phyloP scores from a whole-genome alignment of 2,797 vertebrate species.

The Rhadinocentrus ornatus region DNA sequence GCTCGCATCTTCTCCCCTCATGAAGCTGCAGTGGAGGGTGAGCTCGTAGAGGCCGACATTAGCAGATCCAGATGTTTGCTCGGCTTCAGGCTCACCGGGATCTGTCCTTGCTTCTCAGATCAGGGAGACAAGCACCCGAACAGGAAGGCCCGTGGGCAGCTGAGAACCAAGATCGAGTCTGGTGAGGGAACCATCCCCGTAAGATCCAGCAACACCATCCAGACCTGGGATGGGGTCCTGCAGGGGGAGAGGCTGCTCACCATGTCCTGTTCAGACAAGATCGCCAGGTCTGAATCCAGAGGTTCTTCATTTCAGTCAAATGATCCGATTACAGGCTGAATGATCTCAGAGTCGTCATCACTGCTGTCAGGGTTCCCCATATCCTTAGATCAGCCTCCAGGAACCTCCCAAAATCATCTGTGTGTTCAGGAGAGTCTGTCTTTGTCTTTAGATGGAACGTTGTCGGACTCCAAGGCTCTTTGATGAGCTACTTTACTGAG shows the following conservation, averaged over 20 bases:
- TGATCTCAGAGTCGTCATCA: too few relatives aligned
- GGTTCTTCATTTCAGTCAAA: too few relatives aligned
- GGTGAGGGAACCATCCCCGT: slow-evolving; percentile 96
- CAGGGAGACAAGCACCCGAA: slow-evolving; percentile 92
- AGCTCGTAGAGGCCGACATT: not conserved
- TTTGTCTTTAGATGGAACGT: slow-evolving; percentile 90
- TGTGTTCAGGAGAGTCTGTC: not conserved
- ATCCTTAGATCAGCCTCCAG: slow-evolving; percentile 10
- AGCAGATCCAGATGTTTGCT: fast-evolving
- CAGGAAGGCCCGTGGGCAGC: slow-evolving; percentile 91
- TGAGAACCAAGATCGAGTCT: slow-evolving; percentile 94
- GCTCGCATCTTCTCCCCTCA: slow-evolving; percentile 97
- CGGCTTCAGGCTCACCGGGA: fast-evolving
- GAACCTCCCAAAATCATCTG: slow-evolving; percentile 3
- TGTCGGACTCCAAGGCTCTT: slow-evolving; percentile 92
- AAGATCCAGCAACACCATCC: slow-evolving; percentile 87
- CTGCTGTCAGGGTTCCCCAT: too few relatives aligned
- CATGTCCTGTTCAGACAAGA: slow-evolving; percentile 99
- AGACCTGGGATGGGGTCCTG: slow-evolving; percentile 95
- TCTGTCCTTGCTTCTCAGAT: slow-evolving; percentile 73
- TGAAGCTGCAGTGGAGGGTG: slow-evolving; percentile 91
- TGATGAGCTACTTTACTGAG: slow-evolving; percentile 93
- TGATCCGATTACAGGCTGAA: too few relatives aligned
- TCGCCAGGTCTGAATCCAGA: slow-evolving; percentile 85
- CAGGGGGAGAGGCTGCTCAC: slow-evolving; percentile 93